A percentile compares a stretch with the other conserved stretches of the same genome.
These are phyloP conservation scores for Calameuta idolon DNA, from an alignment of 2,888 invertebrate genomes.

Conservation along the genomic window DNA sequence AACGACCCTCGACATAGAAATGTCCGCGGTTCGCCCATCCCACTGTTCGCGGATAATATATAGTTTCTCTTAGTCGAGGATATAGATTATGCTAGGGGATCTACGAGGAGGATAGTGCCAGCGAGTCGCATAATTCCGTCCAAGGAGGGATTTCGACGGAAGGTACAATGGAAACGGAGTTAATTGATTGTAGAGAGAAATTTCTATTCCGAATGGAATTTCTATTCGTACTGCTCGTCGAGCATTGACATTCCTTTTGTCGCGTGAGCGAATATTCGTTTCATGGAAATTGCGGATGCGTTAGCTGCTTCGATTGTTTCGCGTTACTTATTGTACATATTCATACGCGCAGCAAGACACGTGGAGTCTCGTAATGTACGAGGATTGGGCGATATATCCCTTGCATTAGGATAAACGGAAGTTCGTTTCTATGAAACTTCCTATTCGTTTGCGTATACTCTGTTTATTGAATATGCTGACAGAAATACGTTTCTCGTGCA, in stretches of 20 bases:
- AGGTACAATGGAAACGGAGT: constrained; percentile 9
- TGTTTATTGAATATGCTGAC: neutral
- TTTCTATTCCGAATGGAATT: constrained; percentile 5
- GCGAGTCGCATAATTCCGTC: neutral
- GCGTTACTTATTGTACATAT: neutral
- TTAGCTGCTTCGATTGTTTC: neutral
- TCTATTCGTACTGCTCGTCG: constrained; percentile 5
- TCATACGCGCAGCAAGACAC: neutral
- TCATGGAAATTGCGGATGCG: neutral
- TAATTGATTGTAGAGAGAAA: constrained; percentile 8
- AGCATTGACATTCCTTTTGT: constrained; percentile 5
- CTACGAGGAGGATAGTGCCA: neutral
- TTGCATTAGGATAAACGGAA: neutral
- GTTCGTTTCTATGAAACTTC: neutral
- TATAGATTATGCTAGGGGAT: neutral
- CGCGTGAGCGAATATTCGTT: constrained; percentile 3
- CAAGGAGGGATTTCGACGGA: neutral
- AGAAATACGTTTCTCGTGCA: neutral
- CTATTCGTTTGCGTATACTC: neutral
- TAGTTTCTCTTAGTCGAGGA: neutral
- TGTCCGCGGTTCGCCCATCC: neutral
- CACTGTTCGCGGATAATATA: neutral
- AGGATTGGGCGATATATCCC: neutral
- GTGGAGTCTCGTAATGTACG: neutral
- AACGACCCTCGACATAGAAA: neutral